Percentiles rank a stretch among this genome's conserved stretches.
Evolutionary conservation across 2,888 invertebrate genomes (phyloP).

Genomic region (Coelogynopora nodosa): DNA sequence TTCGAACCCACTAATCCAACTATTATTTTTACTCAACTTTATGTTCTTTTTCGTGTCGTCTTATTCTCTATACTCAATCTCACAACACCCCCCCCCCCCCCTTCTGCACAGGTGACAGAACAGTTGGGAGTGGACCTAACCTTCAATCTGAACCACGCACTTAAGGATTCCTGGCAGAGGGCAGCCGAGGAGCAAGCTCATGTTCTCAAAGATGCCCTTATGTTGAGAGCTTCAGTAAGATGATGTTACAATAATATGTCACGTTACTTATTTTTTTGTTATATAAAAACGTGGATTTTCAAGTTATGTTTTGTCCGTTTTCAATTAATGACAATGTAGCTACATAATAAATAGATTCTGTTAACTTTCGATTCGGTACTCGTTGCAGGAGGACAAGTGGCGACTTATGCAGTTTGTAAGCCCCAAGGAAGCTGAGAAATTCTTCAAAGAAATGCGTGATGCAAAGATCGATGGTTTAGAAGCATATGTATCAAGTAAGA

Average conservation of each 20-base stretch:
- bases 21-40: no score
- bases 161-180: constrained; percentile 36
- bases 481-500: background rate
- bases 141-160: constrained; percentile 7
- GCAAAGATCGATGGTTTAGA: constrained; percentile 15
- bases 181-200: constrained; percentile 32
- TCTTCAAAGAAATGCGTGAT: constrained; percentile 34
- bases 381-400: constrained; percentile 39
- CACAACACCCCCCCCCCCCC: no score
- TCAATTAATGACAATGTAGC: background rate
- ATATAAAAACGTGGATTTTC: background rate
- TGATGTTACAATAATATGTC: no score
- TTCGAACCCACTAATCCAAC: no score
- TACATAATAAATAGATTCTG: no score
- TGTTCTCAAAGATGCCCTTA: constrained; percentile 21
- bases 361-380: no score
- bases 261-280: background rate
- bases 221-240: constrained; percentile 29
- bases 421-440: constrained; percentile 32
- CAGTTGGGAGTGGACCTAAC: background rate
- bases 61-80: no score
- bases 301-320: background rate
- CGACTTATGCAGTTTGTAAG: constrained; percentile 31
- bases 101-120: background rate
- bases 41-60: no score